Base-by-base conservation (phyloP, 2,888 invertebrate species). In the Microctonus aethiopoides region DNA sequence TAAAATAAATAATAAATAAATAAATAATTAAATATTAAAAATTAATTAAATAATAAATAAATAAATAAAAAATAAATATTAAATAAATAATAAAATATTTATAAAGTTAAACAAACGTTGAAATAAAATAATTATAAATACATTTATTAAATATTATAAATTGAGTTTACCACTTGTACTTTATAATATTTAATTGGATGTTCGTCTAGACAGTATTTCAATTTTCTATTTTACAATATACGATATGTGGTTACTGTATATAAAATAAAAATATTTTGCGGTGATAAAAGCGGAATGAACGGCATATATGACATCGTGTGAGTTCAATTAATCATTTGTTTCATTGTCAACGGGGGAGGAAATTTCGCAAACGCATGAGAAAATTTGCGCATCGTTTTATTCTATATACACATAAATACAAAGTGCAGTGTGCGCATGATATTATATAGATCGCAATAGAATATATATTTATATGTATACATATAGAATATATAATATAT, bases 281-380 rank as follows among this genome's bases (percentile, higher is more conserved):
- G 52, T 54, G 11, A 39, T 16, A 5, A 22, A 24, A 26, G n/a
- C 52, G 11, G 22, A 54, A 54, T 22, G 29, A 11, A 56, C n/a
- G 11, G n/a, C 7, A 24, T 56, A 56, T 26, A 22, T 56, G 24
- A 22, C 26, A n/a, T 26, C 13, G 20, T 34, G 32, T 20, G 20
- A 16, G 16, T 57, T 29, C 34, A 16, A 57, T 57, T 57, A 57
- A 57, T 57, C 20, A 34, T 32, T 57, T n/a, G 57, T 26, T 24
- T 16, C 10, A n/a, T 57, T 57, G 57, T 57, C 57, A n/a, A 16
- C 20, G 32, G 20, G n/a, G n/a, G n/a, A 13, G n/a, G n/a, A 13
- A 34, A 29, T 29, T 57, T 57, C 57, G 34, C 29, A 46, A 46
- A 46, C 16, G 46, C 46, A 46, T 46, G 46, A 16, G 46, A 46